A percentile compares a stretch with the other conserved stretches of the same genome.
Evolutionary conservation across 92 coral and sea anemone species (phyloP).

Genomic region (Heteractis magnifica): DNA sequence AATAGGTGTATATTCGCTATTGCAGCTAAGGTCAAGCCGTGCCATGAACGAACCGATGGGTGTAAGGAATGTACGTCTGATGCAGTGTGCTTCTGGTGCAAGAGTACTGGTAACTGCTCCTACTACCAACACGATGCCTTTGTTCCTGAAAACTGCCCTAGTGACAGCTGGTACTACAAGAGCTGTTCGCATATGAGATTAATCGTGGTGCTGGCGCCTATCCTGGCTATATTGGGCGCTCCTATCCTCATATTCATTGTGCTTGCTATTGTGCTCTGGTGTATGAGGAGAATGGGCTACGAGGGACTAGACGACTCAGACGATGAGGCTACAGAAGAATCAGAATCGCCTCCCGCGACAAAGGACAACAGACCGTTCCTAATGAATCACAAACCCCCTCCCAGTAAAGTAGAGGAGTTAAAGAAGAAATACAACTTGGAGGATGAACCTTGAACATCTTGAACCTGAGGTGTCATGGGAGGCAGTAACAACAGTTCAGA

Average conservation of each 20-base stretch:
- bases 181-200: constrained; percentile 17
- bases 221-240: not conserved
- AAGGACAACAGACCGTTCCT: constrained; percentile 5
- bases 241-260: constrained; percentile 16
- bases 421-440: constrained; percentile 21
- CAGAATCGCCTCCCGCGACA: not conserved
- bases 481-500: too few relatives aligned
- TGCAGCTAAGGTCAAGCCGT: constrained; percentile 25
- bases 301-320: not conserved
- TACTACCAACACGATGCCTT: constrained; percentile 19
- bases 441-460: not conserved
- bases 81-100: constrained; percentile 31
- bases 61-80: constrained; percentile 23
- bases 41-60: constrained; percentile 34
- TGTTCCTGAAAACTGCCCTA: constrained; percentile 23
- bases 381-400: constrained; percentile 19
- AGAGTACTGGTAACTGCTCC: constrained; percentile 27
- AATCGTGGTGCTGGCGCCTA: constrained; percentile 25
- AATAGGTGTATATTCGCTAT: not conserved
- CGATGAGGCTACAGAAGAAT: not conserved
- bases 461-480: not conserved
- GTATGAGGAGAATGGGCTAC: constrained; percentile 12
- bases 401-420: constrained; percentile 20
- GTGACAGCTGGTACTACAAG: constrained; percentile 20
- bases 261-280: constrained; percentile 15